Evolutionary conservation across 92 coral and sea anemone genomes (phyloP), one percentile per base, ranked within the genome.

Genomic region (Palythoa grandis): DNA sequence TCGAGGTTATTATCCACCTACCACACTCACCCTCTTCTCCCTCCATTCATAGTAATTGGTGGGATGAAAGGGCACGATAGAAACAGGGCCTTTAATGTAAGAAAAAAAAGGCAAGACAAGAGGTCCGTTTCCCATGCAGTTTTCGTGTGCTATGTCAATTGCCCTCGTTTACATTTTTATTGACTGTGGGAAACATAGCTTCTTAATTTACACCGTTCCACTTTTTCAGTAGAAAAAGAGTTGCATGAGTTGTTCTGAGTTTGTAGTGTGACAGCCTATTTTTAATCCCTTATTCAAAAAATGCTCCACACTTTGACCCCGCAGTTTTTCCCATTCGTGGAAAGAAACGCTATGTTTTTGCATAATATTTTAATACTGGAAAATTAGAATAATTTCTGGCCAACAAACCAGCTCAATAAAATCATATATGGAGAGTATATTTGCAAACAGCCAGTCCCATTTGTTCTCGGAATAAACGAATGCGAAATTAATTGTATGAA

Each of bases 371-470:
- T n/a, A 66, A 66, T 7, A 66, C 71, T n/a, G 71, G 37, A 66
- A 66, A 66, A 24, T 66, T 57, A 57, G 63, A 66, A 16, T 66
- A 25, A 16, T 2, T 66, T 66, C 63, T 57, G 63, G 63, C 63
- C 71, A 66, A 66, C 29, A 66, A 2, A 66, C 71, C 71, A 24
- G 16, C 71, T 66, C n/a, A 66, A n/a, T n/a, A n/a, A n/a, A n/a
- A n/a, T n/a, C n/a, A n/a, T n/a, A n/a, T n/a, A n/a, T n/a, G n/a
- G n/a, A n/a, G n/a, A n/a, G n/a, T n/a, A n/a, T n/a, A n/a, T n/a
- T n/a, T 66, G 29, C 71, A 66, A 66, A 66, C 71, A n/a, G 70
- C n/a, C 71, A 66, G 71, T 17, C 71, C 71, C 16, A 66, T 25
- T 16, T 5, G 25, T 66, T 1, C 71, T 66, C 37, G 71, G 71